phyloP scores from a whole-genome alignment of 2,113 vertebrate species.

The Prinia subflava region DNA sequence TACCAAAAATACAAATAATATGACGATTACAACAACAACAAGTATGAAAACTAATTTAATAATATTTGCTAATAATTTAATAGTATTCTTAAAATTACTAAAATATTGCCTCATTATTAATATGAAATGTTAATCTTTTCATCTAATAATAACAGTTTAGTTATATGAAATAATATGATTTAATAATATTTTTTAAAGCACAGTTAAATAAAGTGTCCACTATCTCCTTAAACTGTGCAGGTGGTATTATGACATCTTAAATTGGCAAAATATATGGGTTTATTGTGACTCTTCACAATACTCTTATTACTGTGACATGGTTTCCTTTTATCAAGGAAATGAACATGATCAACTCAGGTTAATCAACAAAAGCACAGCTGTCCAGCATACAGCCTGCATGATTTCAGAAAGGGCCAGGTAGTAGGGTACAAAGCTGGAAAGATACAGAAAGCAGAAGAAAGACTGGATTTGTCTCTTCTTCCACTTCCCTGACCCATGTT shows the following conservation, averaged over 20 bases:
- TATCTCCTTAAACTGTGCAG: neutral
- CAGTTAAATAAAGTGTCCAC: neutral
- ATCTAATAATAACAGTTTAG: neutral
- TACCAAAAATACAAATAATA: neutral
- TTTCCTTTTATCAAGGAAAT: neutral
- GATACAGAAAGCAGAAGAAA: neutral
- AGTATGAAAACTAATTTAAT: neutral
- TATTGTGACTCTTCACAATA: neutral
- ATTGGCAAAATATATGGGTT: neutral
- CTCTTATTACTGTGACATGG: neutral
- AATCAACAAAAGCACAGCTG: neutral
- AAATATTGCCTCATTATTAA: neutral
- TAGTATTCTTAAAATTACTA: neutral
- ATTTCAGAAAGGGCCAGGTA: neutral
- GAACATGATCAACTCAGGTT: too few relatives aligned
- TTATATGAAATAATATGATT: neutral
- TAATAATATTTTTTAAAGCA: neutral
- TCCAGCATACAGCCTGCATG: neutral
- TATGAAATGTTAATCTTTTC: neutral
- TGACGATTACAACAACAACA: neutral
- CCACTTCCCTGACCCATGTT: neutral
- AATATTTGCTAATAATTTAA: neutral
- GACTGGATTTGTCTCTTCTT: neutral
- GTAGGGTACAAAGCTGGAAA: neutral
- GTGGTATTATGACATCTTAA: neutral